Evolutionary conservation across 23 tunicate genomes (phyloP).

Genomic region (Oikopleura dioica): DNA sequence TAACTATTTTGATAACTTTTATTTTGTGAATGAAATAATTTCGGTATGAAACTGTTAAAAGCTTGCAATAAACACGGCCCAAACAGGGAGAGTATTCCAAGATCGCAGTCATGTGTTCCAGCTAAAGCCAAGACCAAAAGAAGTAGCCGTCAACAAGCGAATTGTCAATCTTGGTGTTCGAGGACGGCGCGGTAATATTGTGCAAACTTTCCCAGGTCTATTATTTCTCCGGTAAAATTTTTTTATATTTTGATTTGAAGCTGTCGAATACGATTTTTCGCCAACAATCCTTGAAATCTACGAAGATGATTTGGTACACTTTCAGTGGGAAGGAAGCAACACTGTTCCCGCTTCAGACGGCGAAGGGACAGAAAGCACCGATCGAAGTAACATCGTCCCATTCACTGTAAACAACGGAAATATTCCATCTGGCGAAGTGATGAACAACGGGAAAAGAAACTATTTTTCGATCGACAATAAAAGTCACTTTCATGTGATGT

Average conservation of each 20-base stretch:
- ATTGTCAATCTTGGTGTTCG: slow-evolving; percentile 25
- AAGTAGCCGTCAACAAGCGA: slow-evolving; percentile 15
- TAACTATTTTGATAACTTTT: too few relatives aligned
- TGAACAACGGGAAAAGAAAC: too few relatives aligned
- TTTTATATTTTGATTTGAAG: too few relatives aligned
- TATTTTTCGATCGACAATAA: too few relatives aligned
- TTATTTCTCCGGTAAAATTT: too few relatives aligned
- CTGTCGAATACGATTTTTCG: slow-evolving; percentile 59
- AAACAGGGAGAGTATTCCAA: slow-evolving; percentile 49
- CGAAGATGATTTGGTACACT: slow-evolving; percentile 23
- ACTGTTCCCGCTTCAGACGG: slow-evolving; percentile 59
- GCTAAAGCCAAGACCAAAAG: slow-evolving; percentile 30
- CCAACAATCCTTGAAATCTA: slow-evolving; percentile 21
- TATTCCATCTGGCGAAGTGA: too few relatives aligned
- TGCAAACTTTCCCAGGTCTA: slow-evolving; percentile 51
- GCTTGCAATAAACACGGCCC: slow-evolving; percentile 85
- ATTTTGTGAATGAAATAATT: too few relatives aligned
- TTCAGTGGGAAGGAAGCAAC: slow-evolving; percentile 97
- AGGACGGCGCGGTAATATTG: slow-evolving; percentile 73
- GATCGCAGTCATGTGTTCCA: slow-evolving; percentile 54
- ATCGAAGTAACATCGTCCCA: slow-evolving; percentile 44
- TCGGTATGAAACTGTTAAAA: too few relatives aligned
- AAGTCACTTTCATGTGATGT: too few relatives aligned
- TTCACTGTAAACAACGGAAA: slow-evolving; percentile 25
- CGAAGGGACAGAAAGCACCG: slow-evolving; percentile 64